Evolutionary conservation across 2,113 vertebrate genomes (phyloP), one percentile per base, ranked within the genome.

Genomic region (Dasyornis broadbenti): DNA sequence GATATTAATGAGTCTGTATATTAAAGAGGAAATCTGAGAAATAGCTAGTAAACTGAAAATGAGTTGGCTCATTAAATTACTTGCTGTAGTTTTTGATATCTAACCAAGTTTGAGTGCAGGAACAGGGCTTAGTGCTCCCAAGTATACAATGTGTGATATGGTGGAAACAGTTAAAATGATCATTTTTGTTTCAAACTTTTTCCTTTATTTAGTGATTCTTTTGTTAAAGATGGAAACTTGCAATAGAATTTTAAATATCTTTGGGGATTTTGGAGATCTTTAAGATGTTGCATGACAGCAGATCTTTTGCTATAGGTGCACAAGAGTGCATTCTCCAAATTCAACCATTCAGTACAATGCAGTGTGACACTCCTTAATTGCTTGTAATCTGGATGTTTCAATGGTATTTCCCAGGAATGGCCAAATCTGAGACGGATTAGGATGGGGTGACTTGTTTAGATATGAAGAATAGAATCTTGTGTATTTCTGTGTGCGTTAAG

Each of bases 201-300:
- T 33, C 7, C 8, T 60, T 71, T 69, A 20, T 59, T 56, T 42
- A 61, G 7, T 6, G 6, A 22, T 69, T 65, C 9, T 1, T 22
- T 13, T 76, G 9, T 50, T 60, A 52, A 76, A 79, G 15, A 37
- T 15, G 26, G 44, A 52, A 73, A 59, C 13, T 61, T 56, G 7
- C 2, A 35, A 7, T 39, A 44, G 47, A 77, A 44, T 21, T 26
- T 35, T n/a, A 73, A 72, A 16, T 71, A 21, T 4, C 7, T 63
- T 28, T 9, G n/a, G 15, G 7, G 37, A 24, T 65, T 35, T 44
- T 53, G 15, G 33, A 53, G 20, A 7, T 53, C 4, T 65, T 1
- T 14, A 23, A 70, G 18, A 31, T 24, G 6, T 33, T 82, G 11
- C 22, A 37, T 0, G 0, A 5, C 24, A 35, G 8, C 24, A 40